Evolutionary conservation across 2,113 vertebrate species (phyloP), one percentile per base, ranked within the genome.

Genomic region (Galeopterus variegatus): DNA sequence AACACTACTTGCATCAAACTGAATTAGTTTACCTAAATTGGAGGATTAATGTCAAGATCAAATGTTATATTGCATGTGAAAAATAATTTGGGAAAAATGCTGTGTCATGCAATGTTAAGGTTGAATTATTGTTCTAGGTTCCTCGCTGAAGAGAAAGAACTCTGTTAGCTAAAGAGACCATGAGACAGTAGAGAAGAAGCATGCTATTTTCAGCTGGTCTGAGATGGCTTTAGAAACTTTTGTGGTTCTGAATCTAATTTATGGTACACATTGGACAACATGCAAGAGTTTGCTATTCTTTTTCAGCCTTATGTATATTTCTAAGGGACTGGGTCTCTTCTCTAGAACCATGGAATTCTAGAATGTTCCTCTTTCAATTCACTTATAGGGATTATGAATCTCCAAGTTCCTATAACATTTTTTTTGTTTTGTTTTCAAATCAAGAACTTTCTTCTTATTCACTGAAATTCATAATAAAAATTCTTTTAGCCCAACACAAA

Each of bases 41-140:
- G 75, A 93, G 54, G 58, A 86, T 70, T 80, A 81, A 28, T 92
- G 18, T 86, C n/a, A 96, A 86, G 73, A 65, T 65, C 14, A 73
- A n/a, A 79, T 86, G 48, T 62, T 90, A 79, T 17, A 75, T 6
- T 56, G 23, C 41, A 69, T 56, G 45, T 69, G 86, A 77, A 97
- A 73, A 97, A 23, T 72, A 54, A 89, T 58, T 95, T 79, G 87
- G 56, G 67, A 79, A 91, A 80, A 54, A 56, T 73, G 36, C 33
- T 41, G 31, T 93, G 45, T 65, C 33, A 21, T 58, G 5, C 11
- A 28, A 95, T 60, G 9, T 75, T 75, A 69, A 89, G 52, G 50
- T 81, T 91, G 58, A 62, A 91, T 88, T 88, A 11, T 72, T 85
- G 18, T 85, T 88, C 48, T 8, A 18, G 5, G 5, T 88, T 84